phyloP scores from a whole-genome alignment of 2,888 invertebrate species.

The Clivina fossor region DNA sequence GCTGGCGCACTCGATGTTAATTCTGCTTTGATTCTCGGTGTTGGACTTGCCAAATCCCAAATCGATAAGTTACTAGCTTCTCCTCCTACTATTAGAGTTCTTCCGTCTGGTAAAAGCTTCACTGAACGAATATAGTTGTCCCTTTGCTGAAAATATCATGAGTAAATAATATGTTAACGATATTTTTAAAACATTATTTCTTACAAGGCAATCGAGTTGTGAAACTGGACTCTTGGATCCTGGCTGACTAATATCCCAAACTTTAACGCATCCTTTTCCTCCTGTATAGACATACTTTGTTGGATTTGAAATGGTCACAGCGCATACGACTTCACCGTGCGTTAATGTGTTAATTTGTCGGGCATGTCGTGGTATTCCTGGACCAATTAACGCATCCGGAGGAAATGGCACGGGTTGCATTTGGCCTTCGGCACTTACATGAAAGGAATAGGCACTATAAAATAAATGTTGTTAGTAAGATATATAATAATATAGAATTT shows the following conservation, averaged over 20 bases:
- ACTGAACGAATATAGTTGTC: conserved; percentile 97
- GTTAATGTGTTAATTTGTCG: conserved; percentile 86
- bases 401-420: conserved; percentile 93
- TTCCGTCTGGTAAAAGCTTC: conserved; percentile 89
- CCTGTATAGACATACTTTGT: conserved; percentile 96
- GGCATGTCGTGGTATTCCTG: conserved; percentile 92
- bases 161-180: conserved; percentile 33
- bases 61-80: conserved; percentile 94
- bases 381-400: conserved; percentile 86
- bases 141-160: conserved; percentile 67
- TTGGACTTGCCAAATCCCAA: conserved; percentile 92
- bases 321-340: conserved; percentile 97
- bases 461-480: background rate
- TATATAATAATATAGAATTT: background rate
- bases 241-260: conserved; percentile 77
- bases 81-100: conserved; percentile 94
- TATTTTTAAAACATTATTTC: conserved; percentile 37
- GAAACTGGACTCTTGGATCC: conserved; percentile 77
- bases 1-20: conserved; percentile 90
- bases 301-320: conserved; percentile 88
- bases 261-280: conserved; percentile 93
- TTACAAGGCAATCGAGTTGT: conserved; percentile 81
- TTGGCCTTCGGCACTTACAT: conserved; percentile 85
- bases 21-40: conserved; percentile 90
- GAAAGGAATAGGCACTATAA: conserved; percentile 86